Conservation (phyloP, 1,140 invertebrate genomes). For the Atta colombica region DNA sequence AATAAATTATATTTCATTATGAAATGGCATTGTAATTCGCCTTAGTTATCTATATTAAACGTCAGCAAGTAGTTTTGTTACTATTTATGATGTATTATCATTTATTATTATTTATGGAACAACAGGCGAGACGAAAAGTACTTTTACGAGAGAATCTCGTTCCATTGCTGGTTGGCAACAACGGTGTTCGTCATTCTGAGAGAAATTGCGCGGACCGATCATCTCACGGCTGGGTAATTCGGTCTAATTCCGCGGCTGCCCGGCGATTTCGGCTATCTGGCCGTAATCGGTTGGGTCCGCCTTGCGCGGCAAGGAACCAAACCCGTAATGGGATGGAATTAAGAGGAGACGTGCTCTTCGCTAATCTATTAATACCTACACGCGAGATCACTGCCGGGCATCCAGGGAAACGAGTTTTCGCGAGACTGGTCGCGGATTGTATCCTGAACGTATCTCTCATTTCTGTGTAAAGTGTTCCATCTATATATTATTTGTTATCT, state of each 20-base stretch:
- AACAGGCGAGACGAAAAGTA: neutral
- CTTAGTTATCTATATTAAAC: neutral
- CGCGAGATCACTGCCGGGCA: constrained; percentile 81
- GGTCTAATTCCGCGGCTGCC: constrained; percentile 83
- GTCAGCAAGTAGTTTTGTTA: neutral
- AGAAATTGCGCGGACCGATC: constrained; percentile 72
- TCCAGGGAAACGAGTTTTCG: constrained; percentile 83
- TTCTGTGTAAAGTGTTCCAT: neutral
- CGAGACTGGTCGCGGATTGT: constrained; percentile 56
- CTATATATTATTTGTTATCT: neutral
- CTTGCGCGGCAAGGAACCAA: constrained; percentile 78
- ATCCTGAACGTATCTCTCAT: neutral
- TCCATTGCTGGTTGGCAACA: constrained; percentile 24
- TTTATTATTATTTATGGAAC: constrained; percentile 11
- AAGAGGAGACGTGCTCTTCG: constrained; percentile 85
- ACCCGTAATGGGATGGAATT: constrained; percentile 83
- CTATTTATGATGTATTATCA: neutral
- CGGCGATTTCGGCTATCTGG: constrained; percentile 83
- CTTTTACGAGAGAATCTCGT: neutral
- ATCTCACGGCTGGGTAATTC: constrained; percentile 79
- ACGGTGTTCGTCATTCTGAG: constrained; percentile 45
- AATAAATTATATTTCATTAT: neutral
- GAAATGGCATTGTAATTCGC: neutral
- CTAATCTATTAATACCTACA: constrained; percentile 85
- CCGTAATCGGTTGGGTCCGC: constrained; percentile 82